Evolutionary conservation across 2,113 vertebrate genomes (phyloP).

Genomic region (Petrocephalus zakoni): DNA sequence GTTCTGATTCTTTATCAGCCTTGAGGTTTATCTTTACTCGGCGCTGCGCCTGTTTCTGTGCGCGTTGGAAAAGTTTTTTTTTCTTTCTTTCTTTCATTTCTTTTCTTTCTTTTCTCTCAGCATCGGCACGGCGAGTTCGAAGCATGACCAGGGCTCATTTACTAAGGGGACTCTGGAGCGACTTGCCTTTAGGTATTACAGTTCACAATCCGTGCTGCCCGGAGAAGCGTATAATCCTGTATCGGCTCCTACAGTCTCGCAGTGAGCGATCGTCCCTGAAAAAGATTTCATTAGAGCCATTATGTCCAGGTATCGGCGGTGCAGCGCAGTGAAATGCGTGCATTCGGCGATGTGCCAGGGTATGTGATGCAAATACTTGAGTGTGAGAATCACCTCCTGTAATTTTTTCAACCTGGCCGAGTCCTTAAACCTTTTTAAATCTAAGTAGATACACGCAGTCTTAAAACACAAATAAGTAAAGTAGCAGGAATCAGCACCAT

Average conservation of each 20-base stretch:
- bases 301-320: not conserved
- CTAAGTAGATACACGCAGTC: not conserved
- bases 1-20: not conserved
- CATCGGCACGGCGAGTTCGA: not conserved
- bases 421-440: not conserved
- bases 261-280: not conserved
- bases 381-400: not conserved
- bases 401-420: not conserved
- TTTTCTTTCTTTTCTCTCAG: no score
- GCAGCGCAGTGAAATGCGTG: not conserved
- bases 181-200: not conserved
- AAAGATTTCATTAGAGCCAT: not conserved
- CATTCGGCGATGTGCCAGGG: not conserved
- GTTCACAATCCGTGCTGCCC: not conserved
- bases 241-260: not conserved
- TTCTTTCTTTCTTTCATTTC: not conserved
- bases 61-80: not conserved
- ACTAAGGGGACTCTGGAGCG: not conserved
- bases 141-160: not conserved
- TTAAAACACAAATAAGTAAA: not conserved
- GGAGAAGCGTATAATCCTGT: not conserved
- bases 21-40: not conserved
- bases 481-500: conserved; percentile 19
- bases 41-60: not conserved
- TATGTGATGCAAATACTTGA: not conserved